Evolutionary conservation across 53 echinoderm and acorn worm genomes (phyloP), one percentile per base, ranked within the genome.

Genomic region (Apostichopus leukothele): DNA sequence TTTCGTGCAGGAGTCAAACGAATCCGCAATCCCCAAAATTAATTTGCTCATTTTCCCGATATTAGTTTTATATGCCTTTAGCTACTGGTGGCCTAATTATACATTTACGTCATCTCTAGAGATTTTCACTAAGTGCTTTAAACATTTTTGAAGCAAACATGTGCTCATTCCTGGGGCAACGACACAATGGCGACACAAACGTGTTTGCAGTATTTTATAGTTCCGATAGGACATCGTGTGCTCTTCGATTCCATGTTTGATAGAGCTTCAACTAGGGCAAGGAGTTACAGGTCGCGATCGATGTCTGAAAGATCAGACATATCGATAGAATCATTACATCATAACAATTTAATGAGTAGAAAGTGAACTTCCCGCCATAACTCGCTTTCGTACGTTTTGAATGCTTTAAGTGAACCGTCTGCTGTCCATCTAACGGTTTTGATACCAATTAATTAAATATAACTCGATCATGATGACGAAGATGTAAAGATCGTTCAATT

Each of bases 141-240:
- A 59, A 81, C 81, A 81, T 81, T 81, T 79, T 81, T 55, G 81
- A 81, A 59, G 59, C 81, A 81, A 81, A 81, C 81, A 81, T 81
- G 81, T 81, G 81, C 59, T 54, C 81, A n/a, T 54, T 81, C 81
- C 81, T 81, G 55, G 81, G 81, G 81, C 81, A 55, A 55, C 81
- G 81, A 81, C 81, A 55, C 81, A 81, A 54, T 54, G 81, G 81
- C 81, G 81, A 81, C 81, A 55, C 71, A 71, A 16, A 71, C 71
- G 71, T 71, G 71, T 71, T 71, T 14, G 71, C 71, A 19, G 71
- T n/a, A 16, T 71, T 57, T 57, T 9, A 71, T 71, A 71, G 71
- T n/a, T 18, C 18, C n/a, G 2, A 71, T n/a, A 71, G 20, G 18
- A 16, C n/a, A 71, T 16, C 13, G 14, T 71, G 18, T 19, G 18